A percentile compares a stretch with the other conserved stretches of the same genome.
Evolutionary conservation across 2,113 vertebrate genomes (phyloP).

Genomic region (Bambusicola thoracicus): DNA sequence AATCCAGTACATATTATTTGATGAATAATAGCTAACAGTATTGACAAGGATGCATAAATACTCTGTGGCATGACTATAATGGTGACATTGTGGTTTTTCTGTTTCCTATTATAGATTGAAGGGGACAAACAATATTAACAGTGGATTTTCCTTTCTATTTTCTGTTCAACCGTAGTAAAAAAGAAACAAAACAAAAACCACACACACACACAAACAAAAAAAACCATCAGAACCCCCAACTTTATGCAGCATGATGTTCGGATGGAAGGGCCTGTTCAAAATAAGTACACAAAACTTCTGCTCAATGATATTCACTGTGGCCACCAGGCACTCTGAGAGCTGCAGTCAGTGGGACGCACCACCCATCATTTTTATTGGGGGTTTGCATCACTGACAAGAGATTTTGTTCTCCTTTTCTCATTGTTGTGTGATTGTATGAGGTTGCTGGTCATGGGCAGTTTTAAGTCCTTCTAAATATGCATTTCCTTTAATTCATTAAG

Average conservation of each 20-base stretch:
- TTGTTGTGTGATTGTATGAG: conserved; percentile 25
- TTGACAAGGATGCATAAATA: not conserved
- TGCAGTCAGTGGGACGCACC: not conserved
- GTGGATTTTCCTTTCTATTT: not conserved
- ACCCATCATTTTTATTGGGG: not conserved
- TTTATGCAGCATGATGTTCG: not conserved
- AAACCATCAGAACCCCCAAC: not conserved
- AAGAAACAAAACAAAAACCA: too few species aligned
- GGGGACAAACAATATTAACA: not conserved
- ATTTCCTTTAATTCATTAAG: conserved; percentile 68
- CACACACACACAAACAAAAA: not conserved
- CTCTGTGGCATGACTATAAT: not conserved
- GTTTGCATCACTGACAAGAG: conserved; percentile 20
- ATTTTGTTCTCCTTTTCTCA: not conserved
- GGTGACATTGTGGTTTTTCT: not conserved
- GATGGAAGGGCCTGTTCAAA: not conserved
- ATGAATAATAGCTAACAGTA: not conserved
- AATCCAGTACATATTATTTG: not conserved
- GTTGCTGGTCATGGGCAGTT: conserved; percentile 34
- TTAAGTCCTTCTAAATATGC: conserved; percentile 57
- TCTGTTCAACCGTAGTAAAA: not conserved
- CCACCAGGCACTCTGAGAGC: not conserved
- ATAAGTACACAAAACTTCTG: not conserved
- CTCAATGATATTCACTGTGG: not conserved
- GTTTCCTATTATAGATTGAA: not conserved